These are phyloP conservation scores for Tryphoninae sp. DNA, from an alignment of 2,888 invertebrate species.

Conservation along the genomic window DNA sequence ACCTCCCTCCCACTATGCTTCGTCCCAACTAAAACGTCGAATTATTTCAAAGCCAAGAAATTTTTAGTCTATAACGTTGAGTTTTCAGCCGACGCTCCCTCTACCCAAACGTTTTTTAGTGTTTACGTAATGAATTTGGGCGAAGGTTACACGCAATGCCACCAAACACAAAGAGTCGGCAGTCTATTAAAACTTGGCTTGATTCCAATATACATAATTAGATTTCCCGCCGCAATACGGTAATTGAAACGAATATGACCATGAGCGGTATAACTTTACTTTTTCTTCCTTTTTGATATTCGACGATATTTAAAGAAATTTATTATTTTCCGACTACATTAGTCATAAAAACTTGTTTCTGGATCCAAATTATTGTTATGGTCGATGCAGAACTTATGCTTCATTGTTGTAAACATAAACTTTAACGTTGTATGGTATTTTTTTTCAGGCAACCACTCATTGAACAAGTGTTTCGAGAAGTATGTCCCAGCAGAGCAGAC, in stretches of 20 bases:
- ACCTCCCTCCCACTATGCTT: background rate
- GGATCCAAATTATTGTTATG: conserved; percentile 4
- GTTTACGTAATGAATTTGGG: conserved; percentile 61
- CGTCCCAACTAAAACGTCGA: conserved; percentile 49
- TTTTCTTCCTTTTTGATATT: background rate
- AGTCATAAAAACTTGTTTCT: background rate
- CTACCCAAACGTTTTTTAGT: conserved; percentile 38
- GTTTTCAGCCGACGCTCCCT: conserved; percentile 35
- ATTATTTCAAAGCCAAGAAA: conserved; percentile 46
- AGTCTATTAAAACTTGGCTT: conserved; percentile 76
- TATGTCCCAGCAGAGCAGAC: conserved; percentile 89
- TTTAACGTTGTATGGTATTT: conserved; percentile 66
- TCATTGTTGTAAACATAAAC: conserved; percentile 10
- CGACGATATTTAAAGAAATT: conserved; percentile 48
- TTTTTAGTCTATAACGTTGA: conserved; percentile 27
- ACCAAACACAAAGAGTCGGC: conserved; percentile 69
- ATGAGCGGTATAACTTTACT: conserved; percentile 54
- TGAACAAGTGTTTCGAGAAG: conserved; percentile 90
- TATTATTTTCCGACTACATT: background rate
- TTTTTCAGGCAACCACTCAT: conserved; percentile 88
- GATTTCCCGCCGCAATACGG: conserved; percentile 71
- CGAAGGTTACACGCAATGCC: conserved; percentile 63
- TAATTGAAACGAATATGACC: conserved; percentile 72
- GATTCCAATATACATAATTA: conserved; percentile 77
- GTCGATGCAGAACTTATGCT: background rate